Conservation (phyloP, 2,113 vertebrate genomes). For the Phalacrocorax pelagicus region DNA sequence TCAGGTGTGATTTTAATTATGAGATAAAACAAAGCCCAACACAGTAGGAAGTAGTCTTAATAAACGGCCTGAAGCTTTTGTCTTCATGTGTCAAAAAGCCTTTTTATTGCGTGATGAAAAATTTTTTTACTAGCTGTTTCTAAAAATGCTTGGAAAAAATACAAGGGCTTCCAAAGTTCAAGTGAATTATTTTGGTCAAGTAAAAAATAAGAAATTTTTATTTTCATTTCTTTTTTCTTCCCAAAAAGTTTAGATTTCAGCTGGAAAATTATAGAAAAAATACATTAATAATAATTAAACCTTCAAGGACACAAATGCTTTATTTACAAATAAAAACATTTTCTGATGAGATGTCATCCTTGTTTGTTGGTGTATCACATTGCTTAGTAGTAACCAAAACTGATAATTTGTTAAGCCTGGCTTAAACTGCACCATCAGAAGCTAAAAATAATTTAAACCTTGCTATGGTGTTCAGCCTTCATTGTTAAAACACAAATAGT, state of each 20-base stretch:
- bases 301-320: not conserved
- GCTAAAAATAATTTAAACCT: not conserved
- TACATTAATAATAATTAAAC: not conserved
- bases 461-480: not conserved
- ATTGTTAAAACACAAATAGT: conserved; percentile 47
- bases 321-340: not conserved
- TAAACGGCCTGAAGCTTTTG: conserved; percentile 74
- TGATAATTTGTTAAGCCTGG: not conserved
- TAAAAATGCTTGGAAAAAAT: conserved; percentile 43
- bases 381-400: not conserved
- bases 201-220: not conserved
- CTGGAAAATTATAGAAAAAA: not conserved
- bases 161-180: conserved; percentile 9
- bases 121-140: conserved; percentile 47
- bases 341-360: not conserved
- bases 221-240: not conserved
- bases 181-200: not conserved
- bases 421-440: not conserved
- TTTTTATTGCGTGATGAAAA: conserved; percentile 60
- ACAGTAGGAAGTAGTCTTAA: conserved; percentile 76
- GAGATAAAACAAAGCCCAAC: conserved; percentile 71
- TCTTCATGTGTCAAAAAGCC: conserved; percentile 70
- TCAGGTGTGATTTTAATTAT: conserved; percentile 83
- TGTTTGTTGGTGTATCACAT: not conserved
- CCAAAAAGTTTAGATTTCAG: not conserved